phyloP scores from a whole-genome alignment of 2,797 vertebrate species.

The Pseudomugil tenellus region DNA sequence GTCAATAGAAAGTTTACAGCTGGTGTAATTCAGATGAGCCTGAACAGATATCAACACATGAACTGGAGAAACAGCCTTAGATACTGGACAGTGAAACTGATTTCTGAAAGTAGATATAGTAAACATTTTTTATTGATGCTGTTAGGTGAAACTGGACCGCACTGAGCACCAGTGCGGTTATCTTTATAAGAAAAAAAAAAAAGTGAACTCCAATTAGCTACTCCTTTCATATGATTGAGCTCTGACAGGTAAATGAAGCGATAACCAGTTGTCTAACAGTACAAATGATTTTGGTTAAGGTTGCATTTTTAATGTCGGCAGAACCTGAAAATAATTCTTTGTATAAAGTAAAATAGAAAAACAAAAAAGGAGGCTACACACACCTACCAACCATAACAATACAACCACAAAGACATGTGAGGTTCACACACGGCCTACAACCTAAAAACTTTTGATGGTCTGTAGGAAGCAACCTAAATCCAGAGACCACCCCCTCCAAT shows the following conservation, averaged over 20 bases:
- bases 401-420: not conserved
- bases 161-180: not conserved
- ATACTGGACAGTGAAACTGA: constrained; percentile 13
- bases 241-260: not conserved
- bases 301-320: not conserved
- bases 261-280: not conserved
- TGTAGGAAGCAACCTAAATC: not conserved
- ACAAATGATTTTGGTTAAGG: constrained; percentile 15
- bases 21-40: constrained; percentile 30
- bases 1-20: constrained; percentile 23
- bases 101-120: constrained; percentile 32
- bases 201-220: constrained; percentile 18
- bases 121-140: not conserved
- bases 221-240: constrained; percentile 9
- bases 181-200: constrained; percentile 8
- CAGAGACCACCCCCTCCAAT: not conserved
- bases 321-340: not conserved
- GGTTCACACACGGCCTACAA: not conserved
- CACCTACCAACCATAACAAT: constrained; percentile 1
- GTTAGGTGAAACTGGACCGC: not conserved
- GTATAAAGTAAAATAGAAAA: not conserved
- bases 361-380: constrained; percentile 8
- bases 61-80: constrained; percentile 7
- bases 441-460: not conserved
- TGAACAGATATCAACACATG: constrained; percentile 4